Base-by-base conservation (phyloP, 2,888 invertebrate species). In the Strigamia crassipes region DNA sequence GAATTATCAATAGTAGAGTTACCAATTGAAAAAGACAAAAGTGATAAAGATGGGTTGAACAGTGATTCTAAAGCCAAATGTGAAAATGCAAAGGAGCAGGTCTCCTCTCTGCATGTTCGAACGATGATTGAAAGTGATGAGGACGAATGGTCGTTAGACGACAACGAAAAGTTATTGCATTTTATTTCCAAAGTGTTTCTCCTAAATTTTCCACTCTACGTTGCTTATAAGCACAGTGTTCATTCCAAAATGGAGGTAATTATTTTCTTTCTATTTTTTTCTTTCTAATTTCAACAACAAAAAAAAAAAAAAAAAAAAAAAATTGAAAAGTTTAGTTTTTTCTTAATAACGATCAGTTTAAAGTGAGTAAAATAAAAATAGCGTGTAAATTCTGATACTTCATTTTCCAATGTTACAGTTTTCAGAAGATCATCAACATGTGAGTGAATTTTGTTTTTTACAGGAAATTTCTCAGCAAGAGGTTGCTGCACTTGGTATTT, bases 101-200 rank as follows among this genome's bases (percentile, higher is more conserved):
- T 81, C 81, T 81, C 78, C 38, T 80, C 56, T 8, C 31, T 46
- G 23, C 42, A 27, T 18, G 46, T 23, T 8, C 27, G 31, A 82
- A 42, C 77, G 6, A 73, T 15, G 5, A 1, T 73, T 83, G 83
- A 82, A 31, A 46, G 12, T 46, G 79, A 73, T 31, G 73, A 81
- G 73, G 82, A 80, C 31, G 73, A 27, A 27, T 95, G 95, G 95
- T 91, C 92, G 46, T 90, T 93, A 86, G 93, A 94, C 84, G 96
- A 97, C 87, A 92, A 94, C 85, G 96, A 97, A 86, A 94, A 94
- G 88, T 90, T 97, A 78, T 91, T 97, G 87, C 93, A 94, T 86
- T 92, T 96, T 85, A 92, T 96, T 34, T 94, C 96, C 1, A 96
- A 96, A 89, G 92, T 90, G 84, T 97, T 96, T 89, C 91, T 96